Evolutionary conservation across 1,140 invertebrate species (phyloP).

Genomic region (Choristoneura fumiferana): DNA sequence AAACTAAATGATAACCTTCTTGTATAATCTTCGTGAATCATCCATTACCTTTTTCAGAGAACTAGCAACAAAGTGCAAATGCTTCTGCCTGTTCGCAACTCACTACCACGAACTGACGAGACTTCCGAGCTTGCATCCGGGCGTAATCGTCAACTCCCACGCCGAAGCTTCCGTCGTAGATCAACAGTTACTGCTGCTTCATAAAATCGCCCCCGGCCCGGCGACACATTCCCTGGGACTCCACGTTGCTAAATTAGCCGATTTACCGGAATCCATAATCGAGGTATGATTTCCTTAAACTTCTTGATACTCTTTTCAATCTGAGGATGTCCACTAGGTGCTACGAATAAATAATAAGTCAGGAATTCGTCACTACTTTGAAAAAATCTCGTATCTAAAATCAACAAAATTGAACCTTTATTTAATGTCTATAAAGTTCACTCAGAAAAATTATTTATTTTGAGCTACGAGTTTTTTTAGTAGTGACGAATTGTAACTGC

Average conservation of each 20-base stretch:
- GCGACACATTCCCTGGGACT: constrained; percentile 98
- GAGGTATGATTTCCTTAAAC: constrained; percentile 39
- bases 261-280: constrained; percentile 84
- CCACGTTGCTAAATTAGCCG: constrained; percentile 94
- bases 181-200: constrained; percentile 90
- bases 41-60: constrained; percentile 80
- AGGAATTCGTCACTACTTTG: too few relatives aligned
- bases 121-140: constrained; percentile 85
- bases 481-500: too few relatives aligned
- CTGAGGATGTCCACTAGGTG: too few relatives aligned
- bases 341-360: too few relatives aligned
- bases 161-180: constrained; percentile 89
- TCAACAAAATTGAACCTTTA: too few relatives aligned
- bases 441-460: too few relatives aligned
- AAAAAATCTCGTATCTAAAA: too few relatives aligned
- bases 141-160: constrained; percentile 90
- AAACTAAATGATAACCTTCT: too few relatives aligned
- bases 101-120: constrained; percentile 98
- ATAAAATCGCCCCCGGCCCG: constrained; percentile 89
- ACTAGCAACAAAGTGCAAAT: constrained; percentile 89
- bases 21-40: neutral
- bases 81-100: constrained; percentile 97
- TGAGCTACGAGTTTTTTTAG: too few relatives aligned
- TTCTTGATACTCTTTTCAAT: neutral
- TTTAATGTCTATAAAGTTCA: too few relatives aligned